phyloP scores from a whole-genome alignment of 1,140 invertebrate species.

The Drosophila pallidifrons region DNA sequence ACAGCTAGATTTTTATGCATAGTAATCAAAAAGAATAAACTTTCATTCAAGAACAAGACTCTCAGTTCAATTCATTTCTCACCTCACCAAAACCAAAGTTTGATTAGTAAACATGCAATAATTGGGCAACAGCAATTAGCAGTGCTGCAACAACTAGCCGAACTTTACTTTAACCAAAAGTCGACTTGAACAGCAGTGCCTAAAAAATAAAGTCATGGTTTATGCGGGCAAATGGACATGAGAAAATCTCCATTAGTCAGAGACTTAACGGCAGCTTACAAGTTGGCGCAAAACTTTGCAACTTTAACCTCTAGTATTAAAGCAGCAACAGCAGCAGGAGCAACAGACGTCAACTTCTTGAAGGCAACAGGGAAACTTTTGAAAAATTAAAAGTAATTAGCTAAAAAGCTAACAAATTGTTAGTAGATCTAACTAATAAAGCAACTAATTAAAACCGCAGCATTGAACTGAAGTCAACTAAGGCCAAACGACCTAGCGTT shows the following conservation, averaged over 20 bases:
- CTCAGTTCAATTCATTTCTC: no score
- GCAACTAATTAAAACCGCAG: constrained; percentile 13
- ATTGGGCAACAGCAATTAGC: no score
- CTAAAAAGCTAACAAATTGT: constrained; percentile 11
- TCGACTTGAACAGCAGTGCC: not conserved
- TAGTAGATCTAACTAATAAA: constrained; percentile 10
- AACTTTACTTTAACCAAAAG: no score
- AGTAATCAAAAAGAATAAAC: no score
- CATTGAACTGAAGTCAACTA: not conserved
- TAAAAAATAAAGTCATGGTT: not conserved
- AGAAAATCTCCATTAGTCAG: not conserved
- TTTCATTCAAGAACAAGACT: no score
- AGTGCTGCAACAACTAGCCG: no score
- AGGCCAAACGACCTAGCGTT: no score
- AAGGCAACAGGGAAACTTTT: constrained; percentile 8
- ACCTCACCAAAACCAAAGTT: no score
- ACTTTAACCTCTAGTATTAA: not conserved
- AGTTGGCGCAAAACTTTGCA: not conserved
- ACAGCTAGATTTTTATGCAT: no score
- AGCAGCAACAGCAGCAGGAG: not conserved
- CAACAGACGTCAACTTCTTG: not conserved
- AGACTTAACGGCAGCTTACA: constrained; percentile 4
- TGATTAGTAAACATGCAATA: no score
- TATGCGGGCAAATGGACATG: no score
- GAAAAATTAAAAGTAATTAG: constrained; percentile 20